Percentiles rank a stretch among this genome's conserved stretches.
These are phyloP conservation scores for Drosophila quadrilineata DNA, from an alignment of 1,140 invertebrate genomes.

Conservation along the genomic window DNA sequence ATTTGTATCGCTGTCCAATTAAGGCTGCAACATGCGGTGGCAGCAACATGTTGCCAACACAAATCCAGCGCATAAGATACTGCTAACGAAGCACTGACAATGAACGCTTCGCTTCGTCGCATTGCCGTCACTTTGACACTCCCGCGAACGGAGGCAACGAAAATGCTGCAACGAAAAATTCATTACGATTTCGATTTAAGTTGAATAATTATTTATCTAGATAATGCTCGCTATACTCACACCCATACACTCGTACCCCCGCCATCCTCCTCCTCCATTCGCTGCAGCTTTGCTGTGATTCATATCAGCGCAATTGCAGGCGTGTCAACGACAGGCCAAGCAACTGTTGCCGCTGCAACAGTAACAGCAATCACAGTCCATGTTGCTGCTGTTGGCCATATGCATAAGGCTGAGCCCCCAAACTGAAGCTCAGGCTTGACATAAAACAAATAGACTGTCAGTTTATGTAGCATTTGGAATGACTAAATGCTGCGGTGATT, in stretches of 20 bases:
- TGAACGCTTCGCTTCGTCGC: too few relatives aligned
- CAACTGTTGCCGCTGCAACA: conserved; percentile 29
- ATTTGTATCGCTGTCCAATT: conserved; percentile 78
- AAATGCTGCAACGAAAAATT: conserved; percentile 65
- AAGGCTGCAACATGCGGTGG: conserved; percentile 63
- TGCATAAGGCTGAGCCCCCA: conserved; percentile 23
- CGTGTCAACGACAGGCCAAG: conserved; percentile 63
- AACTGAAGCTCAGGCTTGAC: conserved; percentile 51
- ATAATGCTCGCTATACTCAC: conserved; percentile 62
- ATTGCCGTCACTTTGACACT: conserved; percentile 74
- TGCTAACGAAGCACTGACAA: conserved; percentile 78
- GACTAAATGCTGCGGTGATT: conserved; percentile 71
- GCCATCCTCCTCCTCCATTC: background rate
- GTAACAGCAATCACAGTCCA: conserved; percentile 2
- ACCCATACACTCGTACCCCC: background rate
- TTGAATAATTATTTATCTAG: conserved; percentile 80
- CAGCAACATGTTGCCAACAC: conserved; percentile 63
- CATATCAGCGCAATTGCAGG: conserved; percentile 72
- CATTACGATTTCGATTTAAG: conserved; percentile 80
- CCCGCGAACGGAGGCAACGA: conserved; percentile 45
- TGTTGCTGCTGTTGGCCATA: conserved; percentile 29
- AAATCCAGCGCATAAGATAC: conserved; percentile 40
- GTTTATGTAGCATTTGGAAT: conserved; percentile 74
- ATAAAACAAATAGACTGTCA: conserved; percentile 78
- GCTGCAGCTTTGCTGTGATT: conserved; percentile 47